Evolutionary conservation across 2,113 vertebrate genomes (phyloP).

Genomic region (Pterocles orientalis): DNA sequence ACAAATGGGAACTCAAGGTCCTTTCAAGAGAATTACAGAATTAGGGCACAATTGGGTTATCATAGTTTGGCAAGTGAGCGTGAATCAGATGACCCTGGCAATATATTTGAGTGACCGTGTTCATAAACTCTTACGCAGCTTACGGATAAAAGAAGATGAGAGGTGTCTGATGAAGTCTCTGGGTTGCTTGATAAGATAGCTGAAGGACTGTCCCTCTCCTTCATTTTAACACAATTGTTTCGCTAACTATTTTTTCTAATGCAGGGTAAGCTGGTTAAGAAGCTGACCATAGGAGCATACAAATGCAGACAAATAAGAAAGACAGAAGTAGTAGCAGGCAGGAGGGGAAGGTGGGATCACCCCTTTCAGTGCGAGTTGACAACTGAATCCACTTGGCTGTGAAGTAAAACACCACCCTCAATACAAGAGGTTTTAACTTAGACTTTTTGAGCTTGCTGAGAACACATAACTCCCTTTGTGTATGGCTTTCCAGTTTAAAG

Average conservation of each 20-base stretch:
- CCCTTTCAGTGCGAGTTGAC: neutral
- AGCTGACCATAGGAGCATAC: neutral
- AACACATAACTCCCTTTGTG: neutral
- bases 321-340: neutral
- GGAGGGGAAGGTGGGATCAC: neutral
- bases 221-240: neutral
- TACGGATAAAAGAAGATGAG: neutral
- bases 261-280: neutral
- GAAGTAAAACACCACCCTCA: neutral
- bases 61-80: rapidly evolving
- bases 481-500: neutral
- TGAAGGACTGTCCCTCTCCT: neutral
- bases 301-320: neutral
- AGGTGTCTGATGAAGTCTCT: neutral
- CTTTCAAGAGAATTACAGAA: neutral
- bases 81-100: neutral
- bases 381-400: neutral
- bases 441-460: neutral
- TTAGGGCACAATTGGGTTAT: neutral
- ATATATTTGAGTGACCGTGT: neutral
- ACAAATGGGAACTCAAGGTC: neutral
- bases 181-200: neutral
- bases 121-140: neutral
- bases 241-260: neutral
- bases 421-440: conserved; percentile 7